A percentile compares a stretch with the other conserved stretches of the same genome.
Conservation (phyloP, 2,888 invertebrate species). For the Dynastes maya region DNA sequence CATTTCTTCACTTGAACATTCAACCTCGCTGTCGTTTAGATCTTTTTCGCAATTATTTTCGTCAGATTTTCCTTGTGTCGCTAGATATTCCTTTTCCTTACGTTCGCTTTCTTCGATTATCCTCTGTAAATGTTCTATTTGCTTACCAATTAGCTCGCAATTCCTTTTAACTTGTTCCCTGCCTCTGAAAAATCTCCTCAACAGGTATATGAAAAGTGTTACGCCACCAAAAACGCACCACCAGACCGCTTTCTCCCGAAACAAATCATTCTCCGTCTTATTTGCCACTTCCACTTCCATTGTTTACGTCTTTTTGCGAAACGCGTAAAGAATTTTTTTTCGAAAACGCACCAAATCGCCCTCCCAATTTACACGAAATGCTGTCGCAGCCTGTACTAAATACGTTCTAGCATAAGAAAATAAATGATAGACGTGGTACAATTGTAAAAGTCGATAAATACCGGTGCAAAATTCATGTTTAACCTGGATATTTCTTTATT, state of each 20-base stretch:
- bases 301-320: neutral
- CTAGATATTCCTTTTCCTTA: constrained; percentile 47
- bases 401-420: constrained; percentile 9
- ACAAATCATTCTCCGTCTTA: neutral
- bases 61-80: constrained; percentile 14
- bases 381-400: constrained; percentile 13
- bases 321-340: no score
- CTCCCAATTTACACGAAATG: neutral
- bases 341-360: no score
- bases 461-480: constrained; percentile 17
- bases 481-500: constrained; percentile 6
- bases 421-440: neutral
- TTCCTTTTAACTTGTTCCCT: constrained; percentile 64
- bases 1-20: neutral
- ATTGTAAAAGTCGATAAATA: constrained; percentile 8
- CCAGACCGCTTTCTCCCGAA: constrained; percentile 32
- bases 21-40: neutral
- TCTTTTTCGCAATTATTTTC: neutral
- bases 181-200: constrained; percentile 63
- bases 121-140: constrained; percentile 65
- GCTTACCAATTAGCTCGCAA: constrained; percentile 66
- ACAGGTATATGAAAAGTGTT: constrained; percentile 63
- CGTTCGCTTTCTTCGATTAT: constrained; percentile 60
- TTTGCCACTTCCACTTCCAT: constrained; percentile 23
- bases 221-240: constrained; percentile 62